Conservation (phyloP, 2,797 vertebrate genomes). For the Cryptoblepharus egeriae region DNA sequence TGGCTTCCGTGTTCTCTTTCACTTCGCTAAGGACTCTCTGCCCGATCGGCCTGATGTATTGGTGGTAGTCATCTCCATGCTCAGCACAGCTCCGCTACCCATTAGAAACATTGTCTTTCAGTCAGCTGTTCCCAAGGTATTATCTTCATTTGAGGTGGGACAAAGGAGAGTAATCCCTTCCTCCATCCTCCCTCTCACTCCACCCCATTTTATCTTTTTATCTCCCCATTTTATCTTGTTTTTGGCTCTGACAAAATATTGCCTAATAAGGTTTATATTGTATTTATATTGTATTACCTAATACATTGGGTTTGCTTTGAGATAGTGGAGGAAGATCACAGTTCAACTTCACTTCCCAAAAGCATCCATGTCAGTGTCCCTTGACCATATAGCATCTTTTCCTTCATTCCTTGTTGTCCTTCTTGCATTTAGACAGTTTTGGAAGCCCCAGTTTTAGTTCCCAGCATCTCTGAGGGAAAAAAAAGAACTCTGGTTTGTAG, state of each 20-base stretch:
- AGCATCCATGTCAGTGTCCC: not conserved
- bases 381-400: not conserved
- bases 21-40: conserved; percentile 90
- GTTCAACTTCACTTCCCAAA: not conserved
- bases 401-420: too few relatives aligned
- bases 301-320: not conserved
- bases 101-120: conserved; percentile 94
- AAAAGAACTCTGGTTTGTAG: not conserved
- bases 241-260: not conserved
- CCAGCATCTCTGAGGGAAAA: not conserved
- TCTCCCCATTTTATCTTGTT: not conserved
- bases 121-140: conserved; percentile 96
- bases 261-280: not conserved
- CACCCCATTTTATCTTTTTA: too few relatives aligned
- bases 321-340: not conserved
- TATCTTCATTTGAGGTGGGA: not conserved
- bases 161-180: not conserved
- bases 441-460: not conserved
- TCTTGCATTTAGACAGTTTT: not conserved
- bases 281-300: too few relatives aligned
- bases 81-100: conserved; percentile 91
- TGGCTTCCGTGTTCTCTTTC: conserved; percentile 93
- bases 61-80: conserved; percentile 97
- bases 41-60: conserved; percentile 88
- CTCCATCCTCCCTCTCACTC: too few relatives aligned